Percentiles rank a stretch among this genome's conserved stretches.
These are phyloP conservation scores for Caenorhabditis zanzibari DNA, from an alignment of 2,888 invertebrate genomes.

Conservation along the genomic window DNA sequence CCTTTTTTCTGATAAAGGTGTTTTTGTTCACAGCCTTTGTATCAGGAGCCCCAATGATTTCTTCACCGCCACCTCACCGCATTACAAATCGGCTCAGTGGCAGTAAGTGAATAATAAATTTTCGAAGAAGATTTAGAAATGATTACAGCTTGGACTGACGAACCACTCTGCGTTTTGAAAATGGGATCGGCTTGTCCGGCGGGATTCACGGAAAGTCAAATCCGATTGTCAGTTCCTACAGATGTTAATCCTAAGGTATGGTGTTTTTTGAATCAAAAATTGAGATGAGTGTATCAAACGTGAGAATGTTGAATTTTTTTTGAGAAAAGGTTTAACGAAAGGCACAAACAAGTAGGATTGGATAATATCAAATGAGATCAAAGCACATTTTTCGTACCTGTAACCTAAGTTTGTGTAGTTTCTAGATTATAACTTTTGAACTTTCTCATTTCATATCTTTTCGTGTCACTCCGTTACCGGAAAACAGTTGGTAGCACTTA, in stretches of 20 bases:
- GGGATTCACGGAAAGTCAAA: constrained; percentile 59
- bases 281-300: no score
- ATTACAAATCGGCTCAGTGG: constrained; percentile 15
- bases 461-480: not conserved
- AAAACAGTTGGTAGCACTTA: not conserved
- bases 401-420: not conserved
- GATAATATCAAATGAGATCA: no score
- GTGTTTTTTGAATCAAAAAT: not conserved
- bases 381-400: no score
- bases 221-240: constrained; percentile 67
- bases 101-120: constrained; percentile 9
- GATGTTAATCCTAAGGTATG: constrained; percentile 62
- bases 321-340: not conserved
- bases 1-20: not conserved
- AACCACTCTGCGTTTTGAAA: constrained; percentile 65
- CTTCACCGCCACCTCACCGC: constrained; percentile 15
- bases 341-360: not conserved
- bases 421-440: not conserved
- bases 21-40: not conserved
- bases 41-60: not conserved
- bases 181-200: constrained; percentile 66
- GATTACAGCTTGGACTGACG: constrained; percentile 59
- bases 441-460: not conserved
- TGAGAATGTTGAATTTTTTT: no score
- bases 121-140: constrained; percentile 1